phyloP scores from a whole-genome alignment of 2,888 invertebrate species.

The Brachylomia viminalis region DNA sequence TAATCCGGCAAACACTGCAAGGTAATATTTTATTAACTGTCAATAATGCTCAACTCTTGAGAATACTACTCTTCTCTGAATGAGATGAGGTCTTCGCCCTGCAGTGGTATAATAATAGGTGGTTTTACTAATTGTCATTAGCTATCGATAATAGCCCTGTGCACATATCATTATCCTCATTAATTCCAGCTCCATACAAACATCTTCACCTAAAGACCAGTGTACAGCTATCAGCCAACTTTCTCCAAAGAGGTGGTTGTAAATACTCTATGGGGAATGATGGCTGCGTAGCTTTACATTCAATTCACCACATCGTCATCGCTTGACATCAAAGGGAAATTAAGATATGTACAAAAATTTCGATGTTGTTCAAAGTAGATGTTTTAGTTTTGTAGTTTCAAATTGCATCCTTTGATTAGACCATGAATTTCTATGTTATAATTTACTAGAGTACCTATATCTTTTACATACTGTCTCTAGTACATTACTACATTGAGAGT shows the following conservation, averaged over 20 bases:
- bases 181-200: conserved; percentile 23
- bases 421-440: not conserved
- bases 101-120: not conserved
- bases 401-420: conserved; percentile 8
- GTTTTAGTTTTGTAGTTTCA: conserved; percentile 4
- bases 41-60: not conserved
- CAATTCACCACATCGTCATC: conserved; percentile 16
- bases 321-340: conserved; percentile 9
- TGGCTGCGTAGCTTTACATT: conserved; percentile 18
- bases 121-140: not conserved
- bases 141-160: too few relatives aligned
- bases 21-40: not conserved
- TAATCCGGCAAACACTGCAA: not conserved
- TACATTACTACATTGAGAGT: not conserved
- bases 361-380: conserved; percentile 8
- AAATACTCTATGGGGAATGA: conserved; percentile 21
- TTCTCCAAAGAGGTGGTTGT: conserved; percentile 3
- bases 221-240: conserved; percentile 35
- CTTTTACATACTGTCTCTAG: not conserved
- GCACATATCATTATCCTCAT: conserved; percentile 7
- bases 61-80: too few relatives aligned
- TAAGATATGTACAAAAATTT: conserved; percentile 27
- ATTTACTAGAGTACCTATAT: not conserved
- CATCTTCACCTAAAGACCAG: conserved; percentile 2
- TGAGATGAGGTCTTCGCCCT: not conserved